phyloP scores from a whole-genome alignment of 2,797 vertebrate genomes.

The Anabacerthia variegaticeps region DNA sequence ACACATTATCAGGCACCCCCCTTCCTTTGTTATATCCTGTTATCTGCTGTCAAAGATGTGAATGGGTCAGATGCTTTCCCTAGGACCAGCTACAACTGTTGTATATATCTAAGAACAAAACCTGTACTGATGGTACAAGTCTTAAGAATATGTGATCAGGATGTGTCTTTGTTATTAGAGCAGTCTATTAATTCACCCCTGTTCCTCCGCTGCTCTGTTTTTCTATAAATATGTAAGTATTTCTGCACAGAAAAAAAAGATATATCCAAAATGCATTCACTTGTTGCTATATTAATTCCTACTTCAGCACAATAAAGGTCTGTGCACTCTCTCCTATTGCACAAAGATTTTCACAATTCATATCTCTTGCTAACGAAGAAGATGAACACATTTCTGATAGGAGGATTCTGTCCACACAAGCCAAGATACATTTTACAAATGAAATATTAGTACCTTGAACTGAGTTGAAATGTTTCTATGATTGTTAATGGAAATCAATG shows the following conservation, averaged over 20 bases:
- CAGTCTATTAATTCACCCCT: not conserved
- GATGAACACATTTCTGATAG: not conserved
- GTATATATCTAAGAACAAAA: not conserved
- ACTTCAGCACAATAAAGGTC: conserved; percentile 30
- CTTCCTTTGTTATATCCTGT: not conserved
- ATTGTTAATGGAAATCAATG: conserved; percentile 32
- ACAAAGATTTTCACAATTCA: not conserved
- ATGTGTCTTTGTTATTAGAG: not conserved
- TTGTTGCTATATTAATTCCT: not conserved
- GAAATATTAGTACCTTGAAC: conserved; percentile 32
- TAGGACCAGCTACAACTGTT: not conserved
- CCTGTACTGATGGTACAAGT: not conserved
- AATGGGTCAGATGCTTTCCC: not conserved
- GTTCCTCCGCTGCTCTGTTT: not conserved
- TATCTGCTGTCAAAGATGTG: not conserved
- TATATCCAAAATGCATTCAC: not conserved
- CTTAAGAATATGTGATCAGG: not conserved
- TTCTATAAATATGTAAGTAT: not conserved
- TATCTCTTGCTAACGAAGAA: not conserved
- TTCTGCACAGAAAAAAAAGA: not conserved
- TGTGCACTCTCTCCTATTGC: not conserved
- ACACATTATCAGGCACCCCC: not conserved
- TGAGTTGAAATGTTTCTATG: conserved; percentile 28
- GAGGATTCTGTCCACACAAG: conserved; percentile 16
- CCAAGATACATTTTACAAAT: conserved; percentile 46